phyloP scores from a whole-genome alignment of 92 coral and sea anemone species.

The Actinernus sp. region DNA sequence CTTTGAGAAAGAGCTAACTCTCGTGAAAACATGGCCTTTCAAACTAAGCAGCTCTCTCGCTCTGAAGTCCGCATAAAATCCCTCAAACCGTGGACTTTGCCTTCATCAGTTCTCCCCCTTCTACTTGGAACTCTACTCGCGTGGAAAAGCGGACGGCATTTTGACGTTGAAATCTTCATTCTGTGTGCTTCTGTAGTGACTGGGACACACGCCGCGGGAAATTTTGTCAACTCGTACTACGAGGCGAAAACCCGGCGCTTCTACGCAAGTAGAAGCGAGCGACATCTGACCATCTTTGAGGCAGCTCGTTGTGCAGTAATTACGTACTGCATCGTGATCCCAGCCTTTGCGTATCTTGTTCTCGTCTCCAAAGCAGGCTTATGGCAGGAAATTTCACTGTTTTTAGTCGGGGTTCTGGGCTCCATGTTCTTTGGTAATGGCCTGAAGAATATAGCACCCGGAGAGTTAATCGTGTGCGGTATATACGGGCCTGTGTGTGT shows the following conservation, averaged over 20 bases:
- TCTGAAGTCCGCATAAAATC: conserved; percentile 40
- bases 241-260: conserved; percentile 64
- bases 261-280: conserved; percentile 26
- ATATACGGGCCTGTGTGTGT: conserved; percentile 90
- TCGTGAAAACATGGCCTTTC: too few species aligned
- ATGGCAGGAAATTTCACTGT: conserved; percentile 75
- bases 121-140: conserved; percentile 82
- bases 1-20: too few species aligned
- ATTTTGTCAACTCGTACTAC: conserved; percentile 79
- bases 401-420: conserved; percentile 68
- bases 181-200: conserved; percentile 70
- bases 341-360: conserved; percentile 66
- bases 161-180: conserved; percentile 48
- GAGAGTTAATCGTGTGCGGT: conserved; percentile 79
- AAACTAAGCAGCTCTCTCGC: background rate
- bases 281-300: conserved; percentile 53
- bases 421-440: conserved; percentile 86
- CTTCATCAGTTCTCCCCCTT: conserved; percentile 83
- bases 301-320: conserved; percentile 73
- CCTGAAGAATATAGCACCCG: conserved; percentile 67
- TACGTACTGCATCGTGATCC: conserved; percentile 68
- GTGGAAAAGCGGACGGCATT: conserved; percentile 70
- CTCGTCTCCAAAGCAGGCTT: conserved; percentile 63
- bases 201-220: conserved; percentile 93
- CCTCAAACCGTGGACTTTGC: conserved; percentile 90